Base-by-base conservation (phyloP, 2,113 vertebrate species). In the Vulpes lagopus region DNA sequence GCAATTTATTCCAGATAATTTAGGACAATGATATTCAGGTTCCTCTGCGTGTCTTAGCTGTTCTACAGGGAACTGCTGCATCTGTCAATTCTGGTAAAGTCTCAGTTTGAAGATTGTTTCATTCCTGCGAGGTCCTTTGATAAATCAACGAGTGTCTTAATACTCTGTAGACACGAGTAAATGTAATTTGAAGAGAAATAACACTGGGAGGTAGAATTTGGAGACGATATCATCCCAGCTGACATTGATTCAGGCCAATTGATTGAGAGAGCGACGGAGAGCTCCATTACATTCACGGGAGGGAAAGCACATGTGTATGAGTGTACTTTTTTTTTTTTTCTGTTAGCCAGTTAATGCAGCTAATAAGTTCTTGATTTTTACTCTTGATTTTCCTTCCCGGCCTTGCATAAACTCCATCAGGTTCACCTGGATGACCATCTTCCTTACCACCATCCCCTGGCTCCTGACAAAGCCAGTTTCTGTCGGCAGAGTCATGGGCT, bases 1-100 rank as follows among this genome's bases (percentile, higher is more conserved):
- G 60, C 80, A 94, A 81, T 96, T 92, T 88, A 78, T 96, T 96
- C 69, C 76, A 78, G 89, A 74, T 95, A 90, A 96, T 97, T 96
- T 96, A 94, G 64, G 74, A 92, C 92, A 76, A 64, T 88, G 92
- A 35, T 88, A 76, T 96, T 91, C 82, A 49, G n/a, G 53, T 88
- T 92, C 91, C 64, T 88, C 78, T 32, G n/a, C 5, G 1, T 19
- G 23, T 85, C 80, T 23, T 84, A 90, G 79, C 92, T 95, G 0
- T 69, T 96, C 94, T 86, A 59, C 3, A 55, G 95, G 82, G 94
- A 96, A 55, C n/a, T 2, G 25, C 30, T 53, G 32, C 23, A 51
- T 64, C 73, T 91, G 74, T 95, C 97, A 84, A 16, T 97, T 76
- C 59, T 92, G 64, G 57, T 89, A 16, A 94, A 90, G 84, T 83